Evolutionary conservation across 2,888 invertebrate species (phyloP), one percentile per base, ranked within the genome.

Genomic region (Apocheima hispidaria): DNA sequence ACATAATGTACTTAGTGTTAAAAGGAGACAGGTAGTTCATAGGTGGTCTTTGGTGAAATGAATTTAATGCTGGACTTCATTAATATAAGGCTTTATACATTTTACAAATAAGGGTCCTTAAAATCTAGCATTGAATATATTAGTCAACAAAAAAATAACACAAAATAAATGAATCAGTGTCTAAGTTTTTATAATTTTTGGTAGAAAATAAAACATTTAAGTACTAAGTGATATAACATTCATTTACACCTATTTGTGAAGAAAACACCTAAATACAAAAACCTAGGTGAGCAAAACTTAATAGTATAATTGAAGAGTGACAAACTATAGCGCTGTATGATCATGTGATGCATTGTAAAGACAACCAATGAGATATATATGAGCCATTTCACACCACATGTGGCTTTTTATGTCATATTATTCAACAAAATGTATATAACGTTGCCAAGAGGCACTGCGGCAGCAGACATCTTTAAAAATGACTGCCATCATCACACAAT

Each of bases 141-240:
- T 85, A 83, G 80, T 81, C 87, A 74, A 84, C 77, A 87, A 86
- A 82, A 83, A 82, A 73, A 83, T 78, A 82, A 83, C 78, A 82
- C 74, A 83, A 77, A 65, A 80, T 79, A 82, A 70, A 83, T 75
- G 81, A 82, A 83, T 84, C 78, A 66, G 41, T 56, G 61, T 61
- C 61, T 81, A 86, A 86, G 82, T 86, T 88, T 87, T 88, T 84
- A 86, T 86, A 84, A 79, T 88, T 86, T 91, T 92, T 90, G 88
- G 90, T 88, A 65, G 62, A 88, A 84, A 79, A 82, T 79, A 81
- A 84, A 73, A 78, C 75, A 79, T 75, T 89, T 90, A 91, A 90
- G 90, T 92, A 92, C 91, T 90, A 90, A 43, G 56, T 52, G 50
- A 84, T 79, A 68, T 78, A 82, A 88, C 82, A 75, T 82, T 70